Percentiles rank a stretch among this genome's conserved stretches.
These are phyloP conservation scores for Sinohyriopsis cumingii DNA, from an alignment of 2,888 invertebrate species.

Conservation along the genomic window DNA sequence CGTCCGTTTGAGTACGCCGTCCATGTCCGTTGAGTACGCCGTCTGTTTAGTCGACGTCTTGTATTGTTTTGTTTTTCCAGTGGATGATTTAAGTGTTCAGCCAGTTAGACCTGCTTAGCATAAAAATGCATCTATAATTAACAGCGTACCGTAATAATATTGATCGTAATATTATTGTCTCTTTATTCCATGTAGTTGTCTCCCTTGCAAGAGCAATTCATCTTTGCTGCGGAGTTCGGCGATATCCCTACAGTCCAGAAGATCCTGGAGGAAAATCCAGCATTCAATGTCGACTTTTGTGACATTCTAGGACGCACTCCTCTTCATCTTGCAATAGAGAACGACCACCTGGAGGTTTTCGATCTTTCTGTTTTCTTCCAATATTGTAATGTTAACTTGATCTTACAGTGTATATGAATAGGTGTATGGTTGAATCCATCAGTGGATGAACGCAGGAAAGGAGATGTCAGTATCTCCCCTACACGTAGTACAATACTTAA, in stretches of 20 bases:
- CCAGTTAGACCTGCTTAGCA: no score
- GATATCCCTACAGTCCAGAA: conserved; percentile 20
- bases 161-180: no score
- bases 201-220: conserved; percentile 31
- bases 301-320: conserved; percentile 44
- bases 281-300: conserved; percentile 27
- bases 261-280: conserved; percentile 16
- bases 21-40: no score
- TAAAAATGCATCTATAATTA: no score
- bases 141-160: no score
- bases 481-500: no score
- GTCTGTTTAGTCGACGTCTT: no score
- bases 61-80: no score
- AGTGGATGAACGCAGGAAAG: neutral
- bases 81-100: no score
- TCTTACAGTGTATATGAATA: no score
- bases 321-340: conserved; percentile 42
- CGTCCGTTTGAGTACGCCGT: no score
- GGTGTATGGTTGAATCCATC: neutral
- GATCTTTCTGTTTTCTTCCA: neutral
- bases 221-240: conserved; percentile 35
- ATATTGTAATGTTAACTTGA: no score
- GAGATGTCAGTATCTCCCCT: neutral
- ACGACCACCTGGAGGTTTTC: conserved; percentile 39
- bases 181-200: neutral